These are phyloP conservation scores for Elgaria multicarinata DNA, from an alignment of 2,113 vertebrate genomes.

Conservation along the genomic window DNA sequence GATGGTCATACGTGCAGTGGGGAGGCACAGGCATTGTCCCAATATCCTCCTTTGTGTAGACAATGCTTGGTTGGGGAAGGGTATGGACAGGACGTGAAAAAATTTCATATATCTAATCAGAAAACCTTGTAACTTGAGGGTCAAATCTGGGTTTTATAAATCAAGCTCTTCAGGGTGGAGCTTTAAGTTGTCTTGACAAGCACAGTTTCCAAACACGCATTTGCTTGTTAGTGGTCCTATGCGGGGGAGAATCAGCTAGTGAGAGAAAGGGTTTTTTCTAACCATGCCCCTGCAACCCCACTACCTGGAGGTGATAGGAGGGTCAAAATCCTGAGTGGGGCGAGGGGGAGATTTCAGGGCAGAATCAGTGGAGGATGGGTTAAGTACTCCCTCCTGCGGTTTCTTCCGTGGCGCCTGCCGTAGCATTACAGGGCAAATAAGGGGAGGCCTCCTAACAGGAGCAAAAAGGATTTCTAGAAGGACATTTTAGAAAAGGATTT, in stretches of 20 bases:
- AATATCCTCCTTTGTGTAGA: not conserved
- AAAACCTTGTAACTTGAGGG: not conserved
- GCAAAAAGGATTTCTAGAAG: not conserved
- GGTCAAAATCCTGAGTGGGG: not conserved
- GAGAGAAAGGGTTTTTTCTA: not conserved
- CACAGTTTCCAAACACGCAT: not conserved
- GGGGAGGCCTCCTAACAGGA: not conserved
- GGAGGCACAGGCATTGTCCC: not conserved
- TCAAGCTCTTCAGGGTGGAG: not conserved
- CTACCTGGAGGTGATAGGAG: not conserved
- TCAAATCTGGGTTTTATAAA: not conserved
- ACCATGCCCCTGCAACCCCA: not conserved
- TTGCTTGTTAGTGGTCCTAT: not conserved
- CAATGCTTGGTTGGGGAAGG: not conserved
- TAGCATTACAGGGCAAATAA: not conserved
- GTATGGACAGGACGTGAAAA: not conserved
- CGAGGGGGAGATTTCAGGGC: not conserved
- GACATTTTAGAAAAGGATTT: conserved; percentile 7
- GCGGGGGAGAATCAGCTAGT: not conserved
- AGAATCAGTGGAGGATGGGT: not conserved
- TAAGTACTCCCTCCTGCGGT: not conserved
- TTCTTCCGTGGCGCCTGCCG: not conserved
- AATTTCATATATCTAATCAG: not conserved
- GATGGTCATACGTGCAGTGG: not conserved
- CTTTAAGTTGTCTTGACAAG: not conserved